Conservation (phyloP, 2,888 invertebrate genomes). For the Miltochrista miniata region DNA sequence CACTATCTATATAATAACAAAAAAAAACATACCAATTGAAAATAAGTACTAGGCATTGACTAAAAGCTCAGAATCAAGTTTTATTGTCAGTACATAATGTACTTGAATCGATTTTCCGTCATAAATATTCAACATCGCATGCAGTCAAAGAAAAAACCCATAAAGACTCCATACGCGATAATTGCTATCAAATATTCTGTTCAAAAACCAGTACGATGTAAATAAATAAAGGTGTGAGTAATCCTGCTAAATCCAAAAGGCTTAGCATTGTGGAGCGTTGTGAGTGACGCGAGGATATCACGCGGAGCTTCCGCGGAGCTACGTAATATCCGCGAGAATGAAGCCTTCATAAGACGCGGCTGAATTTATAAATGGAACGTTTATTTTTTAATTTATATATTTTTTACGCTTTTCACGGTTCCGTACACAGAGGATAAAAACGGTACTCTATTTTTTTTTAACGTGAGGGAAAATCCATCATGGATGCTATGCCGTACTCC, state of each 20-base stretch:
- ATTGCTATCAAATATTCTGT: neutral
- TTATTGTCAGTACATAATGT: too few relatives aligned
- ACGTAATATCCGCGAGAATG: constrained; percentile 1
- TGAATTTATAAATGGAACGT: constrained; percentile 4
- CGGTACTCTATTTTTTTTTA: too few relatives aligned
- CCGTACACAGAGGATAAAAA: too few relatives aligned
- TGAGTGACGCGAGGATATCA: neutral
- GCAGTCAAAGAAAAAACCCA: neutral
- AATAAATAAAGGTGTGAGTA: constrained; percentile 6
- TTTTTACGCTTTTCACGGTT: neutral
- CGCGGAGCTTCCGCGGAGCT: neutral
- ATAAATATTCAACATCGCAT: neutral
- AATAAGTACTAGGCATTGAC: too few relatives aligned
- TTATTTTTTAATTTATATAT: constrained; percentile 1
- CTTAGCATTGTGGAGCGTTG: constrained; percentile 3
- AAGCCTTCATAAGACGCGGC: constrained; percentile 1
- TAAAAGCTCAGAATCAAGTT: too few relatives aligned
- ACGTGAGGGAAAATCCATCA: too few relatives aligned
- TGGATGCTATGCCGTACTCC: too few relatives aligned
- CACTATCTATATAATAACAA: too few relatives aligned
- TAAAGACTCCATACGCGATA: neutral
- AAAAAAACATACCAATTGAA: too few relatives aligned
- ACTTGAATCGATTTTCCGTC: too few relatives aligned
- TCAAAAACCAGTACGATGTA: neutral
- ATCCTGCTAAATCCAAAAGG: constrained; percentile 20